phyloP scores from a whole-genome alignment of 2,113 vertebrate species.

The Notothenia coriiceps region DNA sequence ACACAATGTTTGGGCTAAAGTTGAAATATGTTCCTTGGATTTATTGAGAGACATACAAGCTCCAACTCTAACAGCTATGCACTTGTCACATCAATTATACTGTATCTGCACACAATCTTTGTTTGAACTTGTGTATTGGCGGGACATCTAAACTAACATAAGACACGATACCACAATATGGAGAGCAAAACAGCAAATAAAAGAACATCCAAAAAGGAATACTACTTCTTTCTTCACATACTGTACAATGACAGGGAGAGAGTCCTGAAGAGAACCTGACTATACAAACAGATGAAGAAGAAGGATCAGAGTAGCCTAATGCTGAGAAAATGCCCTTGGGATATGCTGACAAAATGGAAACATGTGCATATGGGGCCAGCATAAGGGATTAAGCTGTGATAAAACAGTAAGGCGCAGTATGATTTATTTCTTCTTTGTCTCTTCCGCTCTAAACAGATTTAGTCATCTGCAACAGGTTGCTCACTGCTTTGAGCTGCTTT shows the following conservation, averaged over 20 bases:
- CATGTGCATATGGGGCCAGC: slow-evolving; percentile 62
- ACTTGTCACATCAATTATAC: background rate
- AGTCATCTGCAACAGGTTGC: slow-evolving; percentile 68
- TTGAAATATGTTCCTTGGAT: slow-evolving; percentile 12
- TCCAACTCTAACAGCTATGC: slow-evolving; percentile 19
- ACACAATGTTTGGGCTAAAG: background rate
- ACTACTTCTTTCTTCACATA: background rate
- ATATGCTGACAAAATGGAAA: slow-evolving; percentile 71
- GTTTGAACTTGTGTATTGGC: background rate
- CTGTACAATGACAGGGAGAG: slow-evolving; percentile 16
- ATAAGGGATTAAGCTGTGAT: slow-evolving; percentile 59
- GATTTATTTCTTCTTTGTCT: slow-evolving; percentile 47
- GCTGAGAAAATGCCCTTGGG: slow-evolving; percentile 70
- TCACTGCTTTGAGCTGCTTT: slow-evolving; percentile 36
- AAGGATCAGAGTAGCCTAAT: slow-evolving; percentile 61
- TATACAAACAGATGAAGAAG: slow-evolving; percentile 59
- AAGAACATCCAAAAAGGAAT: slow-evolving; percentile 6
- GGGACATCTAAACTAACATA: slow-evolving; percentile 13
- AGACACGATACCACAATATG: slow-evolving; percentile 1
- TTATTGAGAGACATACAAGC: background rate
- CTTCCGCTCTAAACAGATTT: slow-evolving; percentile 31
- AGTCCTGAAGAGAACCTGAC: slow-evolving; percentile 34
- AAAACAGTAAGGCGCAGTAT: slow-evolving; percentile 50
- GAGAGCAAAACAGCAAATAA: background rate
- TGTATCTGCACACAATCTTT: background rate